Conservation (phyloP, 2,888 invertebrate genomes). For the Anticlea derivata region DNA sequence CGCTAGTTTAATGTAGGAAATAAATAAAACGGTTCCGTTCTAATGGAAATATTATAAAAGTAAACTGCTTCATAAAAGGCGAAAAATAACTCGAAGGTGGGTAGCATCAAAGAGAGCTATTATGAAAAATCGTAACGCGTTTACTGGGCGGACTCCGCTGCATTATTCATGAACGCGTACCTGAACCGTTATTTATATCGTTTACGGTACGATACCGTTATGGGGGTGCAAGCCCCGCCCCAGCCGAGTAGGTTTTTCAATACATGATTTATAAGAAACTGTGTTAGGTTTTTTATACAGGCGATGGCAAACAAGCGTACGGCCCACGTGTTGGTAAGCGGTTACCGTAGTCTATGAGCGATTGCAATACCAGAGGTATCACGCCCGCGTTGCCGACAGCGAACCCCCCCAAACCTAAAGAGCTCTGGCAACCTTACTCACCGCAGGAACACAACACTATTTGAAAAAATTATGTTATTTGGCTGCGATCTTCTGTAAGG, state of each 20-base stretch:
- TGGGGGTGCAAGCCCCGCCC: slow-evolving; percentile 24
- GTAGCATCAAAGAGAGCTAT: slow-evolving; percentile 74
- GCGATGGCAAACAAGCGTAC: too few relatives aligned
- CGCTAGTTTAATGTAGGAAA: slow-evolving; percentile 15
- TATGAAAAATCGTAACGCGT: slow-evolving; percentile 82
- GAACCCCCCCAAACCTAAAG: too few relatives aligned
- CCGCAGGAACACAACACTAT: too few relatives aligned
- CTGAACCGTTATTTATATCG: slow-evolving; percentile 48
- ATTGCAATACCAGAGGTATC: too few relatives aligned
- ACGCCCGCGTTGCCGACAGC: too few relatives aligned
- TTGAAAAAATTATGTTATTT: too few relatives aligned
- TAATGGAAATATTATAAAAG: slow-evolving; percentile 53
- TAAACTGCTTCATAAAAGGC: slow-evolving; percentile 67
- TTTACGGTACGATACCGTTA: slow-evolving; percentile 37
- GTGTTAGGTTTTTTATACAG: slow-evolving; percentile 3
- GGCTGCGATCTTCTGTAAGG: too few relatives aligned
- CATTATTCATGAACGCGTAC: slow-evolving; percentile 75
- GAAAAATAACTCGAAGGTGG: slow-evolving; percentile 53
- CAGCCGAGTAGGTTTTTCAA: slow-evolving; percentile 17
- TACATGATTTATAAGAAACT: slow-evolving; percentile 19
- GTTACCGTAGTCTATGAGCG: too few relatives aligned
- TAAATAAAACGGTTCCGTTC: slow-evolving; percentile 49
- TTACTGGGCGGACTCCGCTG: slow-evolving; percentile 75
- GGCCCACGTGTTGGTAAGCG: too few relatives aligned
- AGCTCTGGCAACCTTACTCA: too few relatives aligned